Evolutionary conservation across 2,797 vertebrate genomes (phyloP), one percentile per base, ranked within the genome.

Genomic region (Sciaenops ocellatus): DNA sequence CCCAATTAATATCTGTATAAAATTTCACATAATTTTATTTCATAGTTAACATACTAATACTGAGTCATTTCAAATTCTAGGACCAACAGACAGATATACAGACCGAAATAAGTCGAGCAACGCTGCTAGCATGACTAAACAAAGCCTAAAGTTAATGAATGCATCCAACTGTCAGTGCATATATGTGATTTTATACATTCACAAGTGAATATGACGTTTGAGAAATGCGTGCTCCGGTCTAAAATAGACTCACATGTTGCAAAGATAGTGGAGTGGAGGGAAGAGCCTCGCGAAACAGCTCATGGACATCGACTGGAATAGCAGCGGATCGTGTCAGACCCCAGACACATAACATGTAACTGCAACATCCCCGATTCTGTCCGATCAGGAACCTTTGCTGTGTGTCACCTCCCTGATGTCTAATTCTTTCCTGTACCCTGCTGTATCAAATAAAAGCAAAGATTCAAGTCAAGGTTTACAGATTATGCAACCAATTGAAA

Each of bases 401-500:
- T 69, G 4, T 38, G 1, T 41, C 15, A 18, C 46, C 22, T 30
- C 3, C 2, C 3, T 64, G 8, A 16, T 66, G 17, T 65, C 20
- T 65, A 18, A 59, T 59, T 41, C 56, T 41, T 13, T 30, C 15
- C 51, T 46, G 22, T 28, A 38, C 34, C 47, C 9, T 30, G 7
- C 28, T 55, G 41, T 48, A 42, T 62, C 13, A 69, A 64, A 46
- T 30, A 48, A 46, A 57, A 13, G 13, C 46, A 28, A 57, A n/a
- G 28, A 11, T 52, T 65, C 28, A 56, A 61, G 30, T 57, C 38
- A 34, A 64, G 30, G 61, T 66, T 38, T 17, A 38, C 24, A 47
- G 57, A 73, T 55, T 59, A 62, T 0, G 3, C 26, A 65, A 34
- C 18, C 30, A 24, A 68, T 5, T 56, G 48, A 72, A 55, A 68